These are phyloP conservation scores for Talpa occidentalis DNA, from an alignment of 2,113 vertebrate genomes.

Conservation along the genomic window DNA sequence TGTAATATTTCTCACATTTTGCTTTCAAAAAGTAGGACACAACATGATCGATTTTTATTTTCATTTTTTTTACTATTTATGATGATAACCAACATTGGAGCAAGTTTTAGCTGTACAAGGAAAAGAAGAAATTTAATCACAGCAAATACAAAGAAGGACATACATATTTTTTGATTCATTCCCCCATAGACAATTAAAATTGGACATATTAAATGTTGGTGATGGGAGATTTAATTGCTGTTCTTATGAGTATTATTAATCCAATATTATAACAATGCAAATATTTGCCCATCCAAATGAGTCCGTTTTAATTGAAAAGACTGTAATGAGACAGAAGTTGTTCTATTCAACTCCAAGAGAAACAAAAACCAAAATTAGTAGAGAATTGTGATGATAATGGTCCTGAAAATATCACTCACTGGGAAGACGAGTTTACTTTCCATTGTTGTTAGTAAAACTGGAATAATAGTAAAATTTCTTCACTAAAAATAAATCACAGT, in stretches of 20 bases:
- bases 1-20: background rate
- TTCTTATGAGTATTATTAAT: conserved; percentile 59
- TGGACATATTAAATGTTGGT: conserved; percentile 20
- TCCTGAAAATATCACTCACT: conserved; percentile 27
- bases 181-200: background rate
- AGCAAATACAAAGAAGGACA: background rate
- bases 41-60: background rate
- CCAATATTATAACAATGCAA: conserved; percentile 56
- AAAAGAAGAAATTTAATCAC: background rate
- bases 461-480: conserved; percentile 12
- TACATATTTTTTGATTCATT: background rate
- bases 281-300: conserved; percentile 60
- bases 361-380: conserved; percentile 69
- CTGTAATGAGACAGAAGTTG: conserved; percentile 60
- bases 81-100: background rate
- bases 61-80: background rate
- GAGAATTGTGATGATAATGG: conserved; percentile 60
- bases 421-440: background rate
- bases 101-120: background rate
- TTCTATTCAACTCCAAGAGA: conserved; percentile 62
- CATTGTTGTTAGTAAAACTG: conserved; percentile 28
- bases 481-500: background rate
- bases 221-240: conserved; percentile 45
- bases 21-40: background rate
- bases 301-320: conserved; percentile 73